These are phyloP conservation scores for Cyprinella venusta DNA, from an alignment of 2,797 vertebrate species.

Conservation along the genomic window DNA sequence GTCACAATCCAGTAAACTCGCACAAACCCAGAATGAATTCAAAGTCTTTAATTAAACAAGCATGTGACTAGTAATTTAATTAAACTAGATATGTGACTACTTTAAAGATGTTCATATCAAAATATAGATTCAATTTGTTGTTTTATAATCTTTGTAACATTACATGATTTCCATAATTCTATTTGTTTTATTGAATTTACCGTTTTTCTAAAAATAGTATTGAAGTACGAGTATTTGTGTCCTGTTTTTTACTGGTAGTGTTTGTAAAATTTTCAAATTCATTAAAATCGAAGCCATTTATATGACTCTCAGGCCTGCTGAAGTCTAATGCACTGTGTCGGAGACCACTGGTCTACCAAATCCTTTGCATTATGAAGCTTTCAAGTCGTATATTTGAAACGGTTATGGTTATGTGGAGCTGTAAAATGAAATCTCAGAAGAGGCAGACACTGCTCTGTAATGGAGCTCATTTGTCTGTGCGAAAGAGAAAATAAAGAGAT, in stretches of 20 bases:
- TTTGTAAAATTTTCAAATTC: not conserved
- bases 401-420: not conserved
- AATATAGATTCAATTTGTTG: no score
- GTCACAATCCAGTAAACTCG: no score
- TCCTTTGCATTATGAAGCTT: slow-evolving; percentile 4
- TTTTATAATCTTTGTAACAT: no score
- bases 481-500: slow-evolving; percentile 24
- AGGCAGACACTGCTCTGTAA: not conserved
- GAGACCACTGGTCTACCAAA: not conserved
- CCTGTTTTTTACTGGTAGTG: not conserved
- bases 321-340: not conserved
- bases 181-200: no score
- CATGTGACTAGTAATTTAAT: no score
- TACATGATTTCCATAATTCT: no score
- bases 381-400: not conserved
- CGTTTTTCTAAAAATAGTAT: no score
- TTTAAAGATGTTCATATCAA: no score
- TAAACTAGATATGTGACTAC: no score
- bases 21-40: no score
- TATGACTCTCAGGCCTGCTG: not conserved
- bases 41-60: no score
- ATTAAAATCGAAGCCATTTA: not conserved
- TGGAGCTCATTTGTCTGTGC: slow-evolving; percentile 13
- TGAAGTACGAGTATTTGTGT: not conserved
- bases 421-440: not conserved